Base-by-base conservation (phyloP, 2,113 vertebrate species). In the Galbula dea region DNA sequence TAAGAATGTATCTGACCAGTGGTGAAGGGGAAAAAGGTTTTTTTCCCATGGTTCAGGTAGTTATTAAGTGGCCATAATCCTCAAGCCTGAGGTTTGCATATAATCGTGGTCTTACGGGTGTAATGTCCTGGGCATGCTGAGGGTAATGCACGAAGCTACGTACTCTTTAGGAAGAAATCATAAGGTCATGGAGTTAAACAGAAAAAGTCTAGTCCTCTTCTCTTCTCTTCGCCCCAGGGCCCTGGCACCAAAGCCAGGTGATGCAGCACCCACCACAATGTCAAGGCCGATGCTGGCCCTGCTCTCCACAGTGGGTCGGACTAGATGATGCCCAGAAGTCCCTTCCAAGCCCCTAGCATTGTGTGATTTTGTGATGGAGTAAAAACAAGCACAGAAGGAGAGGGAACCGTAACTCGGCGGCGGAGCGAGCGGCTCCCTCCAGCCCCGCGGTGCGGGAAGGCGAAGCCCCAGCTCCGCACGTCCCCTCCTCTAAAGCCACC, bases 401-500 rank as follows among this genome's bases (percentile, higher is more conserved):
- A 23, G 37, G 12, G 3, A 51, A 8, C 12, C 1, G 41, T 45
- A 20, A 5, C 5, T 26, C 37, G 10, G 39, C 30, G 55, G 6
- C 11, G 11, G 46, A 39, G 39, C 39, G 15, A 17, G 78, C 5
- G 5, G 14, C 7, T 41, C 34, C 48, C 46, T 30, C n/a, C 17
- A 18, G 17, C 9, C 18, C 30, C 30, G 10, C 54, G 54, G 54
- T 7, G 20, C 32, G 55, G 34, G 26, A 63, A 32, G 15, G 13
- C 55, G 3, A 2, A 2, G 7, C 27, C 22, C 26, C 5, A 3
- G 22, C 39, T 43, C 15, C 3, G 3, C 34, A 32, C 4, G 4
- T 21, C 57, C 32, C 6, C 19, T 24, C 23, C 41, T 9, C 66
- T 51, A 18, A 15, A 20, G 12, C 52, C 19, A 39, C 69, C 37